Conservation (phyloP, 2,113 vertebrate genomes). For the Alectura lathami region DNA sequence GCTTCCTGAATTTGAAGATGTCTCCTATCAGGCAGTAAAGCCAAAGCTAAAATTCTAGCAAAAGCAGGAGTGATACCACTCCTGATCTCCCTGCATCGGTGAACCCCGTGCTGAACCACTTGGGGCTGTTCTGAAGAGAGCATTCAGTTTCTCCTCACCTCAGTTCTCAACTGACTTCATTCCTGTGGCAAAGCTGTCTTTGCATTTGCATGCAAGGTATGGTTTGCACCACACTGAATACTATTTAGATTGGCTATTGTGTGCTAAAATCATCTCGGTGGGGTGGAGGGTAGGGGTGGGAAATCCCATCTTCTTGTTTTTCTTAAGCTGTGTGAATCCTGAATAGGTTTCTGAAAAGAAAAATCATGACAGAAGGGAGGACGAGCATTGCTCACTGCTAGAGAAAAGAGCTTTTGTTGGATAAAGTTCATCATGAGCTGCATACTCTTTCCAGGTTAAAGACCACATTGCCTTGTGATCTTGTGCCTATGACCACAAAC, state of each 20-base stretch:
- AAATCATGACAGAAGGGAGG: background rate
- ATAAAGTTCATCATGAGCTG: background rate
- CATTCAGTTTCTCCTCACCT: background rate
- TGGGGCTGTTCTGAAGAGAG: background rate
- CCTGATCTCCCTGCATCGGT: background rate
- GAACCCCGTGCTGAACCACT: background rate
- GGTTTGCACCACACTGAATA: background rate
- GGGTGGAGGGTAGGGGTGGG: background rate
- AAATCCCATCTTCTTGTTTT: background rate
- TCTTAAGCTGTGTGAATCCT: background rate
- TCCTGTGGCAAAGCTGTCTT: conserved; percentile 13
- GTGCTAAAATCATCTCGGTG: background rate
- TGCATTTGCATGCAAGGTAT: conserved; percentile 7
- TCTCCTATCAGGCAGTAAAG: background rate
- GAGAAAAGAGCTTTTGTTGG: background rate
- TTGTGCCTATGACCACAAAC: background rate
- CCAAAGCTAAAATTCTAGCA: background rate
- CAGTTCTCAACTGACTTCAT: background rate
- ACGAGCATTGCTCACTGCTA: background rate
- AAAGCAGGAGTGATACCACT: background rate
- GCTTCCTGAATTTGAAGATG: background rate
- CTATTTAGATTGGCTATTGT: background rate
- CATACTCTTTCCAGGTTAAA: background rate
- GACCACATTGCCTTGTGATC: background rate
- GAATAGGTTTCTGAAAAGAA: background rate